Evolutionary conservation across 2,113 vertebrate genomes (phyloP).

Genomic region (Alaudala cheleensis): DNA sequence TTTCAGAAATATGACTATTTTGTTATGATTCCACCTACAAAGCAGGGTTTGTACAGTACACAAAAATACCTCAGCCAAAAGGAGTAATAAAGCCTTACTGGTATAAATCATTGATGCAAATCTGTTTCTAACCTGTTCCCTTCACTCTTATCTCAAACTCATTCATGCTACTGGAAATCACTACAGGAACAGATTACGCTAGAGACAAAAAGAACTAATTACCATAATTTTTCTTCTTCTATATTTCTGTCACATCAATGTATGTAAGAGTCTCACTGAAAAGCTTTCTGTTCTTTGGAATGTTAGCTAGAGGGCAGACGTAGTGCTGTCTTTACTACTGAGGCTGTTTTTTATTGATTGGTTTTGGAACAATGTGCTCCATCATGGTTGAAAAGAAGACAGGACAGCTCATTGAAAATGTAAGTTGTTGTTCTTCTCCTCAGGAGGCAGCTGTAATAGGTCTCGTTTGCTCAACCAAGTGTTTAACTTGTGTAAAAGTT

Average conservation of each 20-base stretch:
- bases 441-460: not conserved
- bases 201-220: not conserved
- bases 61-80: not conserved
- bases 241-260: not conserved
- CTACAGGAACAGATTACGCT: not conserved
- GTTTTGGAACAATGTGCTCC: not conserved
- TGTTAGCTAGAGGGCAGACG: not conserved
- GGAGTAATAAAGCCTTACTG: not conserved
- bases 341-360: not conserved
- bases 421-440: not conserved
- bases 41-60: not conserved
- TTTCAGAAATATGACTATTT: not conserved
- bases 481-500: not conserved
- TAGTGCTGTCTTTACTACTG: not conserved
- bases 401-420: not conserved
- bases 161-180: not conserved
- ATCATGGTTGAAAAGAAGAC: not conserved
- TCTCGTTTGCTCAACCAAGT: not conserved
- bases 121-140: not conserved
- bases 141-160: not conserved
- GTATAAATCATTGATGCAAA: not conserved
- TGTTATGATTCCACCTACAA: not conserved
- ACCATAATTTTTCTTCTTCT: not conserved
- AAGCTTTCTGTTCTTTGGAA: not conserved
- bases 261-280: not conserved